phyloP scores from a whole-genome alignment of 2,113 vertebrate genomes.

The Hiodon alosoides region DNA sequence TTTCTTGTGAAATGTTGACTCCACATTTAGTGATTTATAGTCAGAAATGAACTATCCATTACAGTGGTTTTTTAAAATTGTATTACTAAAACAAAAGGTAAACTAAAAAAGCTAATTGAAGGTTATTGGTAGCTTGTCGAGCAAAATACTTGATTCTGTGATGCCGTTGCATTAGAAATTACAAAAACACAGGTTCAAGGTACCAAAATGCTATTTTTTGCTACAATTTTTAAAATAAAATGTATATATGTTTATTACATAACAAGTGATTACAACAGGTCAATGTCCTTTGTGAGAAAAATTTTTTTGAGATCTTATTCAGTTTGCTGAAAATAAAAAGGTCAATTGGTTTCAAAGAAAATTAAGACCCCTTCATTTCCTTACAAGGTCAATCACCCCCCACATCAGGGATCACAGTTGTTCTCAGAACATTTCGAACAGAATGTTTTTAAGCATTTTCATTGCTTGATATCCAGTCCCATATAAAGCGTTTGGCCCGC shows the following conservation, averaged over 20 bases:
- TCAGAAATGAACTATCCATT: constrained; percentile 4
- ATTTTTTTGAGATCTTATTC: constrained; percentile 60
- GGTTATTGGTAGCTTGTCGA: too few species aligned
- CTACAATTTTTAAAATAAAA: constrained; percentile 1
- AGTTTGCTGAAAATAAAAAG: constrained; percentile 65
- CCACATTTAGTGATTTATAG: constrained; percentile 13
- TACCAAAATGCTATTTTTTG: constrained; percentile 6
- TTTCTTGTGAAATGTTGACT: background rate
- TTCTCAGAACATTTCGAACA: too few species aligned
- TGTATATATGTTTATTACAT: constrained; percentile 44
- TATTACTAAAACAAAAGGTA: background rate
- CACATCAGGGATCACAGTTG: too few species aligned
- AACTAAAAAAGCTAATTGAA: background rate
- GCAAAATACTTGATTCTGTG: too few species aligned
- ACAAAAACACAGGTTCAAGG: background rate
- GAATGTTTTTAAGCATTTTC: too few species aligned
- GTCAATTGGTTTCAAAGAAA: constrained; percentile 54
- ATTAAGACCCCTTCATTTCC: constrained; percentile 30
- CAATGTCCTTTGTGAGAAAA: constrained; percentile 50
- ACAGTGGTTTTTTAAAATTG: background rate
- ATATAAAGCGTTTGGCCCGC: too few species aligned
- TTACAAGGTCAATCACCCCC: constrained; percentile 6
- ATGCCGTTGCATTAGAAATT: background rate
- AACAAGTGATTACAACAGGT: constrained; percentile 18
- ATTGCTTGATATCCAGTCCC: too few species aligned